These are phyloP conservation scores for Drosophila carrolli DNA, from an alignment of 1,140 invertebrate genomes.

Conservation along the genomic window DNA sequence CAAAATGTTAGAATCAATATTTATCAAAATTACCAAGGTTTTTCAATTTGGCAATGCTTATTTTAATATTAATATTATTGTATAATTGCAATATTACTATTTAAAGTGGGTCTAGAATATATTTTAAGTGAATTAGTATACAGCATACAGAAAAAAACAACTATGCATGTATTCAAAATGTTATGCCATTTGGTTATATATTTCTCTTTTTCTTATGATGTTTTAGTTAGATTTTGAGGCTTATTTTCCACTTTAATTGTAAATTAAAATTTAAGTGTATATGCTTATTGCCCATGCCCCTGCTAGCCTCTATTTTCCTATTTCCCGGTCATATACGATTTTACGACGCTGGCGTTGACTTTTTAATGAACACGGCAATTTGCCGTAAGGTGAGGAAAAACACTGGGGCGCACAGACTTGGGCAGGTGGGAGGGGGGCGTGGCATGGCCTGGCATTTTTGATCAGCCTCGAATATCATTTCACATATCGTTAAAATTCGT, in stretches of 20 bases:
- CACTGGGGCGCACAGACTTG: slow-evolving; percentile 16
- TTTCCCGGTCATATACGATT: slow-evolving; percentile 43
- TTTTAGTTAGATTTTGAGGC: too few relatives aligned
- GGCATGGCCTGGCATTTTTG: slow-evolving; percentile 68
- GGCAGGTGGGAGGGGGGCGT: slow-evolving; percentile 5
- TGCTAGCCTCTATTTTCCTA: slow-evolving; percentile 15
- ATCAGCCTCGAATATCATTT: slow-evolving; percentile 81
- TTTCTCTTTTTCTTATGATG: too few relatives aligned
- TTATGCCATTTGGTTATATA: too few relatives aligned
- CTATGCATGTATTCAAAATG: too few relatives aligned
- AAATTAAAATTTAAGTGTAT: slow-evolving; percentile 50
- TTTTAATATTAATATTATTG: too few relatives aligned
- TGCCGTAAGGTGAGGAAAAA: slow-evolving; percentile 68
- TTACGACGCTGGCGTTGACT: slow-evolving; percentile 75
- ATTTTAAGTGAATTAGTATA: too few relatives aligned
- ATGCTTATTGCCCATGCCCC: slow-evolving; percentile 48
- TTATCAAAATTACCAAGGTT: too few relatives aligned
- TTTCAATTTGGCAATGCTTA: too few relatives aligned
- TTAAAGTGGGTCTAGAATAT: too few relatives aligned
- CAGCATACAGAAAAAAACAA: too few relatives aligned
- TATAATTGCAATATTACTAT: too few relatives aligned
- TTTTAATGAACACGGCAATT: slow-evolving; percentile 81
- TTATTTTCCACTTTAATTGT: background rate
- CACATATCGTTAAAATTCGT: slow-evolving; percentile 83
- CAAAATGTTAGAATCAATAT: too few relatives aligned